Evolutionary conservation across 2,888 invertebrate species (phyloP).

Genomic region (Drosophila pegasa): DNA sequence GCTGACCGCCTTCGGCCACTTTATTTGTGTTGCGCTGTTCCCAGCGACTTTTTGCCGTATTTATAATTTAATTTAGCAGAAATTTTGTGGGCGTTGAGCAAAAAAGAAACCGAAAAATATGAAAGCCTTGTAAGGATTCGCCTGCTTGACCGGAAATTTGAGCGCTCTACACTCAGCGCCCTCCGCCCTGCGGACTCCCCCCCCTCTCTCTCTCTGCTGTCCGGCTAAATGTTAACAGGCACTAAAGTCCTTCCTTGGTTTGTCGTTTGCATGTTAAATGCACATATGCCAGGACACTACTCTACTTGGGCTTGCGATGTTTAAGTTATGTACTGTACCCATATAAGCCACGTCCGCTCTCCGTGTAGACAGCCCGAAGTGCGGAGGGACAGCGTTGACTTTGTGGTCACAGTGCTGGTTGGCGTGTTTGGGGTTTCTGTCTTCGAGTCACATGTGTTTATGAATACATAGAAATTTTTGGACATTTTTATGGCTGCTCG

Average conservation of each 20-base stretch:
- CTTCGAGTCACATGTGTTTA: constrained; percentile 65
- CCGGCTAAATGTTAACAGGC: constrained; percentile 51
- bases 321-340: constrained; percentile 65
- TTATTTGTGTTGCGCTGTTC: constrained; percentile 57
- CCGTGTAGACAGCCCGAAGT: constrained; percentile 34
- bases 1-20: constrained; percentile 56
- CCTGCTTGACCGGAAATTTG: constrained; percentile 77
- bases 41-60: constrained; percentile 74
- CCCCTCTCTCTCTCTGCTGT: background rate
- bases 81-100: constrained; percentile 76
- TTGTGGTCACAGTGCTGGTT: constrained; percentile 73
- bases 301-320: constrained; percentile 46
- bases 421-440: constrained; percentile 66
- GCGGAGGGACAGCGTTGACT: constrained; percentile 34
- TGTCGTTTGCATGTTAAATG: constrained; percentile 75
- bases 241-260: constrained; percentile 46
- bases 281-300: constrained; percentile 56
- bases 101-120: constrained; percentile 61
- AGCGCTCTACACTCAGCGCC: constrained; percentile 37
- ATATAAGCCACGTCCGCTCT: constrained; percentile 47
- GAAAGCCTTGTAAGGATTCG: constrained; percentile 71
- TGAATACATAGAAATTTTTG: constrained; percentile 72
- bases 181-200: background rate
- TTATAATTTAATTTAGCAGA: constrained; percentile 80
- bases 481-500: constrained; percentile 77